Percentiles rank a stretch among this genome's conserved stretches.
phyloP scores from a whole-genome alignment of 2,797 vertebrate species.

The Picus viridis region DNA sequence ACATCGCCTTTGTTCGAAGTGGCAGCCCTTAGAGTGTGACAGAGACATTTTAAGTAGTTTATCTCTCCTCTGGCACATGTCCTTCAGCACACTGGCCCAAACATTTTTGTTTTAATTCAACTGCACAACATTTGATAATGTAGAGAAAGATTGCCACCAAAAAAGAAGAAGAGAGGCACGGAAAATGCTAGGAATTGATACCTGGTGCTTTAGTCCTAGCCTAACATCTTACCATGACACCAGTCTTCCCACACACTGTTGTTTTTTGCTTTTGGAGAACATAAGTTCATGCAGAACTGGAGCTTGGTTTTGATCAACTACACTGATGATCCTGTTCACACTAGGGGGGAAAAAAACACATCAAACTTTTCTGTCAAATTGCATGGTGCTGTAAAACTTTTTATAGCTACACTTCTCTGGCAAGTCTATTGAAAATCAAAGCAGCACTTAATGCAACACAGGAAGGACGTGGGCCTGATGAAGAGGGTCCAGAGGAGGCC shows the following conservation, averaged over 20 bases:
- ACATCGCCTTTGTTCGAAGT: not conserved
- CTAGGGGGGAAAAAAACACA: not conserved
- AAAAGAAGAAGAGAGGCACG: not conserved
- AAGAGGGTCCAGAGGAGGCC: too few species aligned
- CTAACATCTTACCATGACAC: not conserved
- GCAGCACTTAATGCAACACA: not conserved
- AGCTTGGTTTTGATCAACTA: not conserved
- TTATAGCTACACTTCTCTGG: not conserved
- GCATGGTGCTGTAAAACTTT: not conserved
- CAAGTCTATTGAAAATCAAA: slow-evolving; percentile 35
- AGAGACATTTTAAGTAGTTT: not conserved
- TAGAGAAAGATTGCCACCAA: not conserved
- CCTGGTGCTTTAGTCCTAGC: not conserved
- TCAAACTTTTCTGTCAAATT: not conserved
- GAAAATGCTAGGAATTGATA: not conserved
- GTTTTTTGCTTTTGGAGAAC: not conserved
- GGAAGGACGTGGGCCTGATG: too few species aligned
- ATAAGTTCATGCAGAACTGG: not conserved
- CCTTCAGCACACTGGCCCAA: not conserved
- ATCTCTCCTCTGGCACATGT: not conserved
- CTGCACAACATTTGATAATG: not conserved
- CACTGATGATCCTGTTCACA: not conserved
- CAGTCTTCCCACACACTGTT: not conserved
- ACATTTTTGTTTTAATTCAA: not conserved
- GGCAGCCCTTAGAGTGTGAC: not conserved